Evolutionary conservation across 2,888 invertebrate species (phyloP).

Genomic region (Xiphydria camelus): DNA sequence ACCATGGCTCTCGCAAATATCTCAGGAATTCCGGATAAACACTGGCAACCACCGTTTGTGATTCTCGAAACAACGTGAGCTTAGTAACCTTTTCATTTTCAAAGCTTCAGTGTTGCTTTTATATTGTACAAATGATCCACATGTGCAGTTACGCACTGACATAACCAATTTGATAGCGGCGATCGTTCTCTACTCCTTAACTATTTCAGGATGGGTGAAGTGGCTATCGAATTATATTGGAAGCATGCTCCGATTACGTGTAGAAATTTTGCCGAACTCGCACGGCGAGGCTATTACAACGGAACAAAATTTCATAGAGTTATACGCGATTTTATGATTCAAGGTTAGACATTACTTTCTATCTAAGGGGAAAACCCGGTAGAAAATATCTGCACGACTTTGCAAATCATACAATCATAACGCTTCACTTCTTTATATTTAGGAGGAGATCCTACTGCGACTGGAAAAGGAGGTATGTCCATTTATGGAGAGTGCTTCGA

Average conservation of each 20-base stretch:
- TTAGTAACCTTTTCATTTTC: conserved; percentile 1
- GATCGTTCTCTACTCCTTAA: conserved; percentile 6
- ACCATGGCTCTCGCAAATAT: conserved; percentile 59
- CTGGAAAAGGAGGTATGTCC: conserved; percentile 93
- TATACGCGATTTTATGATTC: conserved; percentile 91
- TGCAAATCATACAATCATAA: too few relatives aligned
- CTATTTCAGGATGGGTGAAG: conserved; percentile 83
- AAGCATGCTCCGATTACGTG: conserved; percentile 98
- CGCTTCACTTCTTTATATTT: conserved; percentile 13
- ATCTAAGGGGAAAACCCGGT: too few relatives aligned
- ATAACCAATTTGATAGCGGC: too few relatives aligned
- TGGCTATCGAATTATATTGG: conserved; percentile 95
- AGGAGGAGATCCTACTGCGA: conserved; percentile 95
- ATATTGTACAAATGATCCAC: too few relatives aligned
- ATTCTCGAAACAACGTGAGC: conserved; percentile 82
- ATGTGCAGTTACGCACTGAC: too few relatives aligned
- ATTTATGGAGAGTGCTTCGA: conserved; percentile 95
- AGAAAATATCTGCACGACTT: too few relatives aligned
- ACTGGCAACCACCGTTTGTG: conserved; percentile 86
- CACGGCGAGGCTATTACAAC: conserved; percentile 93
- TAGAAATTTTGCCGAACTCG: conserved; percentile 94
- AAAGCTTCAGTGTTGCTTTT: background rate
- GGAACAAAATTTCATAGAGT: conserved; percentile 95
- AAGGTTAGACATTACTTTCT: conserved; percentile 61
- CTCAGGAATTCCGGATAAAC: conserved; percentile 80